Conservation (phyloP, 1,140 invertebrate genomes). For the Drosophila melanogaster region DNA sequence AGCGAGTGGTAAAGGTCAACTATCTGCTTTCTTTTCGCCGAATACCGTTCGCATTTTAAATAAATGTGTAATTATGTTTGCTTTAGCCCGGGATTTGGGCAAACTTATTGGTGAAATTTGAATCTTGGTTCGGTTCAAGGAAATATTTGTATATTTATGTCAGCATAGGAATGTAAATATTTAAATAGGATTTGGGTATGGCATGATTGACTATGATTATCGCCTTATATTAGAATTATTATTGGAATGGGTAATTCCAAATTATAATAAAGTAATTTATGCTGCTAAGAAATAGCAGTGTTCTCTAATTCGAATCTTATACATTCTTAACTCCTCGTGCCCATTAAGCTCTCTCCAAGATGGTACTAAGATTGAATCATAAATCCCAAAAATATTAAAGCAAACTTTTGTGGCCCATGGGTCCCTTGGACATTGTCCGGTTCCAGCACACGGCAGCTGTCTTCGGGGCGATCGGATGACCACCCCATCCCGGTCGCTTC, state of each 20-base stretch:
- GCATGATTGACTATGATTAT: background rate
- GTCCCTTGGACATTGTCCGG: conserved; percentile 36
- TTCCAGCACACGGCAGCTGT: conserved; percentile 48
- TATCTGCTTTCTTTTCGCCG: conserved; percentile 18
- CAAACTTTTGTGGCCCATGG: conserved; percentile 41
- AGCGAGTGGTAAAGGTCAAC: conserved; percentile 56
- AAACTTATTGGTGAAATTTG: background rate
- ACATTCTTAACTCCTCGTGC: background rate
- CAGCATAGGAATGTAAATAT: conserved; percentile 10
- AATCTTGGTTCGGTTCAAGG: background rate
- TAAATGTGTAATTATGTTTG: conserved; percentile 69
- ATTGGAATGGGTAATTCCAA: background rate
- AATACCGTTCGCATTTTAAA: conserved; percentile 47
- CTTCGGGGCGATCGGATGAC: conserved; percentile 38
- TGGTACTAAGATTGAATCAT: conserved; percentile 65
- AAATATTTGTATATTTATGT: background rate
- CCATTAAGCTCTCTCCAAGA: background rate
- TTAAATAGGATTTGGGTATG: background rate
- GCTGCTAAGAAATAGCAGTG: too few species aligned
- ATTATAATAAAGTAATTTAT: too few species aligned
- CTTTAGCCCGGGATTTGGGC: background rate
- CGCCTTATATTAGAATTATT: too few species aligned
- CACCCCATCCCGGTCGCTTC: conserved; percentile 40
- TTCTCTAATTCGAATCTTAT: too few species aligned
- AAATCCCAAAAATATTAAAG: conserved; percentile 39